phyloP scores from a whole-genome alignment of 35 echinoderm and acorn worm genomes.

The Ptychodera flava region DNA sequence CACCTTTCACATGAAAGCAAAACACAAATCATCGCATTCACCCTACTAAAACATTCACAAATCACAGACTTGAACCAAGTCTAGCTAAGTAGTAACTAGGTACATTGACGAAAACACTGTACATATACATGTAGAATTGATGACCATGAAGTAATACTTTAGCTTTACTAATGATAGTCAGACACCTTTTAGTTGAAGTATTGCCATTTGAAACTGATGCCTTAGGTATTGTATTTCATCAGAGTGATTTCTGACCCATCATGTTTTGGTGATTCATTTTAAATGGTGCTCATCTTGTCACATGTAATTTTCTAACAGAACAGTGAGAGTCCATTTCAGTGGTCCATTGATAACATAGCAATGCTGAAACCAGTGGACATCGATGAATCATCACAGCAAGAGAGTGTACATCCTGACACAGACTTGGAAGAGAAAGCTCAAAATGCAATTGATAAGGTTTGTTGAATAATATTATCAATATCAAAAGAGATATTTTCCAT shows the following conservation, averaged over 20 bases:
- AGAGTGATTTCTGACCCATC: too few species aligned
- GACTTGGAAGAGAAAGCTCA: constrained; percentile 80
- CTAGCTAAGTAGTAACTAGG: too few species aligned
- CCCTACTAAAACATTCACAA: too few species aligned
- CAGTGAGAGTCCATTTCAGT: constrained; percentile 47
- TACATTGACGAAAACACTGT: too few species aligned
- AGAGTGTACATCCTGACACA: constrained; percentile 37
- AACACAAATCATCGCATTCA: too few species aligned
- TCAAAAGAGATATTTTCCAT: too few species aligned
- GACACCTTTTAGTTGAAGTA: neutral
- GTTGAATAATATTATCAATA: neutral
- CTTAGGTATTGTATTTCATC: neutral
- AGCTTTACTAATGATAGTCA: neutral
- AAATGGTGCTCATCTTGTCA: neutral
- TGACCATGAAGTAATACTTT: neutral
- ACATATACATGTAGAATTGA: neutral
- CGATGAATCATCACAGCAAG: constrained; percentile 73
- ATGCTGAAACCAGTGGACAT: constrained; percentile 83
- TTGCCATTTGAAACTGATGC: neutral
- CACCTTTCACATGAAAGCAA: too few species aligned
- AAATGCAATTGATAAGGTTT: constrained; percentile 73
- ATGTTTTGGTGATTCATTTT: too few species aligned
- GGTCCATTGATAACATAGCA: constrained; percentile 96
- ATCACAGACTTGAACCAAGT: too few species aligned
- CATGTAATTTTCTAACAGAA: constrained; percentile 36